These are phyloP conservation scores for Paedocypris micromegethes DNA, from an alignment of 2,797 vertebrate species.

Conservation along the genomic window DNA sequence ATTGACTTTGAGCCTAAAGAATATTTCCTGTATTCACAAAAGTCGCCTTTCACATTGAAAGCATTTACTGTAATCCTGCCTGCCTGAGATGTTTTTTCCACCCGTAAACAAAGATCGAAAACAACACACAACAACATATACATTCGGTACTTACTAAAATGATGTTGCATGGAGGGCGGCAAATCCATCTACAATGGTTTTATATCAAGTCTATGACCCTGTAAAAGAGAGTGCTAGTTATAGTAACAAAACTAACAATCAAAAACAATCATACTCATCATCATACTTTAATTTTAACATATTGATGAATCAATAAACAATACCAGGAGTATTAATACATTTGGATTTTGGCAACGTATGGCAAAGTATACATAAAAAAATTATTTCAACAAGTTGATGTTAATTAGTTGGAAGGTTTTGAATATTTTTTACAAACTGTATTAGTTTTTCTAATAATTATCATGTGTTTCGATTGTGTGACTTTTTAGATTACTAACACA, in stretches of 20 bases:
- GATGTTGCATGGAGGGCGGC: constrained; percentile 62
- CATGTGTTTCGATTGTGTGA: too few relatives aligned
- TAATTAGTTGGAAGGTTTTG: too few relatives aligned
- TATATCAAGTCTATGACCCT: constrained; percentile 58
- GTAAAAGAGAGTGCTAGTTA: constrained; percentile 51
- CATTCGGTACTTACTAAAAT: constrained; percentile 64
- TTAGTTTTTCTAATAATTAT: too few relatives aligned
- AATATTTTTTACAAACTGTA: too few relatives aligned
- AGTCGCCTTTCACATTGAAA: constrained; percentile 5
- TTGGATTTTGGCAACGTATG: too few relatives aligned
- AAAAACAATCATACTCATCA: neutral
- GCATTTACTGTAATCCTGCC: neutral
- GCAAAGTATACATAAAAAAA: too few relatives aligned
- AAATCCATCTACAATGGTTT: constrained; percentile 71
- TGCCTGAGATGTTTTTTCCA: neutral
- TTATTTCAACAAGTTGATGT: too few relatives aligned
- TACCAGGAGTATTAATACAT: too few relatives aligned
- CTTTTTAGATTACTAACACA: neutral
- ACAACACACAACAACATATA: constrained; percentile 1
- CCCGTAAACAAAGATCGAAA: constrained; percentile 7
- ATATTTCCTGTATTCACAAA: neutral
- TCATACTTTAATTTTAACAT: neutral
- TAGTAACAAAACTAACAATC: neutral
- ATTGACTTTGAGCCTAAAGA: neutral
- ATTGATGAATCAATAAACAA: neutral